Evolutionary conservation across 2,113 vertebrate genomes (phyloP), one percentile per base, ranked within the genome.

Genomic region (Ictalurus furcatus): DNA sequence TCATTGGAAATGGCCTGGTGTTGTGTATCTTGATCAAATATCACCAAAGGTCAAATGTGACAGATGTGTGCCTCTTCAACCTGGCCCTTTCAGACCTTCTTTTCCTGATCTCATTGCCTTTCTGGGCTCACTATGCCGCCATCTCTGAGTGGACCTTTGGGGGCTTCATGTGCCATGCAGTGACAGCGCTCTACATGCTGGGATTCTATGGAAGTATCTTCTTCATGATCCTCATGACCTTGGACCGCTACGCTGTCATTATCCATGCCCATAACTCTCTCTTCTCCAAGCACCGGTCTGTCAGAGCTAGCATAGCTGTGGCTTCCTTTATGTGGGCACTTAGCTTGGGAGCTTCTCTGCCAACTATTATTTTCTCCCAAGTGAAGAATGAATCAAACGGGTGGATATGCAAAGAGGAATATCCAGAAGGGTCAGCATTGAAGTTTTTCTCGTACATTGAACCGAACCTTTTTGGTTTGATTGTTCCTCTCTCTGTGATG

Each of bases 131-230:
- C 71, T 95, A 95, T 30, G 83, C 90, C 1, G 65, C 91, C 9
- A 58, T 88, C 1, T 0, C 37, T 6, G 19, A 95, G 0, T 99
- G 98, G 97, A 89, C 86, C 48, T 97, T 97, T 4, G 97, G 97
- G 25, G 88, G 92, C 1, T 88, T 84, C 0, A 90, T 97, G 95
- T 98, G 97, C 90, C 96, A 94, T 67, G 85, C 96, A 40, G 25
- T 96, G 19, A 94, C 95, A 0, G 94, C 94, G 13, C 13, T 93
- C 40, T 96, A 97, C 59, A 93, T 87, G 69, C 54, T 94, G 0
- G 97, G 97, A 14, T 98, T 97, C 91, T 97, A 96, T 91, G 96
- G 96, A 90, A 96, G 96, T 44, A 95, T 94, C 91, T 97, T 98
- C 92, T 98, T 97, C 87, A 95, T 98, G 93, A 94, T 97, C 2